Evolutionary conservation across 2,797 vertebrate genomes (phyloP), one percentile per base, ranked within the genome.

Genomic region (Anabas testudineus): DNA sequence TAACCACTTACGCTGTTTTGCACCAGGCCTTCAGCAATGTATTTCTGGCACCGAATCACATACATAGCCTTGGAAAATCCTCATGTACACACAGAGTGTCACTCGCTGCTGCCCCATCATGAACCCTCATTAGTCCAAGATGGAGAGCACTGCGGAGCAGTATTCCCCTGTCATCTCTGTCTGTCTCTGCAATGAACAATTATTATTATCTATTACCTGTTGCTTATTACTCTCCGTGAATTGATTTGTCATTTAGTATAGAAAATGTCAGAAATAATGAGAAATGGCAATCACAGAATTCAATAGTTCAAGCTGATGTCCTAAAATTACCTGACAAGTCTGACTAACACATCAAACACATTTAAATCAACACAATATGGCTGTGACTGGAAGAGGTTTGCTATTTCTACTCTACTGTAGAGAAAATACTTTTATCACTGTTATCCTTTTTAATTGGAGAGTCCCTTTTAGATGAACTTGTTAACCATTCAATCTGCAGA

Each of bases 71-170:
- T 67, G 48, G 42, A 73, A 70, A 66, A 52, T 59, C 56, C 66
- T 63, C 28, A 21, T n/a, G 45, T 3, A 18, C 36, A 43, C 4
- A 3, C 15, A 60, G 1, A 71, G 59, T 30, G 12, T 58, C 51
- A 39, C 21, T 74, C 57, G 77, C 51, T 4, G 2, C 16, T 67
- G 45, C 49, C 71, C 74, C 66, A 68, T 81, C 67, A 61, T 66
- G 65, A 30, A 37, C 30, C 57, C 37, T 71, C 73, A 77, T 84
- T 78, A 80, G 82, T 72, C 72, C 75, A 67, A 78, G 65, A 51
- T 19, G 43, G 42, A 53, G 18, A 74, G 57, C 54, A 26, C 45
- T 49, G 52, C 26, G n/a, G 26, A 49, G 46, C 55, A 15, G 18
- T 67, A 48, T 49, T 57, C 34, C 49, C 49, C 45, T 46, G 28